phyloP scores from a whole-genome alignment of 2,888 invertebrate species.

The Boloria euphrosyne region DNA sequence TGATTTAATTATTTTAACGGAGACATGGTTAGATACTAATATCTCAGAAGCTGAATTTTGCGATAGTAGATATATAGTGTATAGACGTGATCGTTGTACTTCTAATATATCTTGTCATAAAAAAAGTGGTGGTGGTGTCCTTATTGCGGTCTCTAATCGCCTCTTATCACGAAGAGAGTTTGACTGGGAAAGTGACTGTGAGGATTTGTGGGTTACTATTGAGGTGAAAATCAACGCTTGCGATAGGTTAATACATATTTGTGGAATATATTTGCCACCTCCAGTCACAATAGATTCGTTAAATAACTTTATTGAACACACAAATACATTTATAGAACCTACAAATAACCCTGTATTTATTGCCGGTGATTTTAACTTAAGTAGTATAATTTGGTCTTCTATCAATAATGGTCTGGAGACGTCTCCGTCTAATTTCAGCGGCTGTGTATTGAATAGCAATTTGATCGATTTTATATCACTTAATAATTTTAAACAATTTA shows the following conservation, averaged over 20 bases:
- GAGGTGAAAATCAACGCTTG: not conserved
- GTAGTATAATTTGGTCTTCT: conserved; percentile 7
- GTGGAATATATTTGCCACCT: conserved; percentile 30
- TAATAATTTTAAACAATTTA: conserved; percentile 18
- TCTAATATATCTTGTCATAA: not conserved
- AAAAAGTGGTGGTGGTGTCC: conserved; percentile 37
- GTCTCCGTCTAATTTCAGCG: conserved; percentile 12
- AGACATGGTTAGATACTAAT: conserved; percentile 30
- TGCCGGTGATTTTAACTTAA: not conserved
- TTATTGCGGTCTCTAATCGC: conserved; percentile 32
- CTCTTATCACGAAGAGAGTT: conserved; percentile 15
- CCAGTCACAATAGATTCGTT: conserved; percentile 18
- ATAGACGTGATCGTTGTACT: conserved; percentile 29
- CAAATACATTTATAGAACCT: conserved; percentile 12
- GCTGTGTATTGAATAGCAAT: not conserved
- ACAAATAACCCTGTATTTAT: not conserved
- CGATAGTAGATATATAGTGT: conserved; percentile 27
- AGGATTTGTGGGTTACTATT: conserved; percentile 34
- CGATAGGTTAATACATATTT: conserved; percentile 2
- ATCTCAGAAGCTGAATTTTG: conserved; percentile 30
- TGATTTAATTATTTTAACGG: conserved; percentile 31
- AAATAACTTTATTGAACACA: conserved; percentile 17
- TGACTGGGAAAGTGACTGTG: conserved; percentile 33
- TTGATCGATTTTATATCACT: not conserved
- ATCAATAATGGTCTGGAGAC: conserved; percentile 7